Evolutionary conservation across 1,140 invertebrate species (phyloP).

Genomic region (Octopus sinensis): DNA sequence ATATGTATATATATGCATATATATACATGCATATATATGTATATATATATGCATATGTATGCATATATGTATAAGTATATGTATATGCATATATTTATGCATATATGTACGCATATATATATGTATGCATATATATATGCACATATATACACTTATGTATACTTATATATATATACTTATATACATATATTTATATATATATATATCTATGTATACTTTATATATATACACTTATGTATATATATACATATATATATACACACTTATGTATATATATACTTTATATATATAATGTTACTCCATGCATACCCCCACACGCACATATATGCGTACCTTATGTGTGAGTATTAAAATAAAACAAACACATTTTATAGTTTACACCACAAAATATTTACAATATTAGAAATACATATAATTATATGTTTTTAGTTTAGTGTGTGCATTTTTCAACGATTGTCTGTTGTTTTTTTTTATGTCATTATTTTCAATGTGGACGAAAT

Average conservation of each 20-base stretch:
- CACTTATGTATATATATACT: background rate
- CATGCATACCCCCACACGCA: background rate
- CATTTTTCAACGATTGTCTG: no score
- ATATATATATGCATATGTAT: background rate
- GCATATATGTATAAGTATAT: background rate
- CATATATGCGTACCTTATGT: background rate
- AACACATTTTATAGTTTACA: background rate
- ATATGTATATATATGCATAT: background rate
- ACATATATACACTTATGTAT: background rate
- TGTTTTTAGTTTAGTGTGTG: no score
- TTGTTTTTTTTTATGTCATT: no score
- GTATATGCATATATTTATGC: background rate
- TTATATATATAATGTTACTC: background rate
- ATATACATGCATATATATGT: background rate
- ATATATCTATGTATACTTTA: background rate
- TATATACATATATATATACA: background rate
- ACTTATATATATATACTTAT: background rate
- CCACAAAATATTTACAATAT: background rate
- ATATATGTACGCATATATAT: background rate
- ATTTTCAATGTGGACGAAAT: no score
- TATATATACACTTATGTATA: background rate
- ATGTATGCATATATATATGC: background rate
- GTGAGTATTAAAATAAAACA: background rate
- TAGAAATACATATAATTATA: no score
- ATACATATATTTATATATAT: background rate